Conservation (phyloP, 2,113 vertebrate species). For the Dissostichus mawsoni region DNA sequence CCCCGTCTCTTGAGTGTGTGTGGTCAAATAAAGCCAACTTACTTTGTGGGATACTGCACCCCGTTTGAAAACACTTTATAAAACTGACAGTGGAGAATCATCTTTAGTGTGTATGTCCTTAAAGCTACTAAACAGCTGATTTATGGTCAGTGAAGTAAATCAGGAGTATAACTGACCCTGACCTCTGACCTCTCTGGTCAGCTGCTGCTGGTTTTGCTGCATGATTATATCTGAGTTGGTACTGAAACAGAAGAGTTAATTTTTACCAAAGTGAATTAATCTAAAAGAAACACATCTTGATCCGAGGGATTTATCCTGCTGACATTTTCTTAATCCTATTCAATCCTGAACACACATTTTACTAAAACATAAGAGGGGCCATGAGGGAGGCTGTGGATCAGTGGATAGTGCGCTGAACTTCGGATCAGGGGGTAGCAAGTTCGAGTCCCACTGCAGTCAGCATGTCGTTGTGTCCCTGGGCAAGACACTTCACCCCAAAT, state of each 20-base stretch:
- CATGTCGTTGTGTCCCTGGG: too few species aligned
- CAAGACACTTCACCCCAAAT: too few species aligned
- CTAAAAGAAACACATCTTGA: not conserved
- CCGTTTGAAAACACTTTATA: not conserved
- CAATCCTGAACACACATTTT: not conserved
- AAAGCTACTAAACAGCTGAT: not conserved
- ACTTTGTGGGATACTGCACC: not conserved
- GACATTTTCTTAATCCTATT: not conserved
- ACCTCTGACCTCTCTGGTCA: constrained; percentile 15
- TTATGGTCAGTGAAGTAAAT: constrained; percentile 5
- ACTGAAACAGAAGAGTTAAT: not conserved
- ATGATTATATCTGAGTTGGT: not conserved
- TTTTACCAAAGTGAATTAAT: not conserved
- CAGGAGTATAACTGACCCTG: constrained; percentile 2
- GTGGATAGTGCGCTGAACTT: too few species aligned
- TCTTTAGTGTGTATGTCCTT: not conserved
- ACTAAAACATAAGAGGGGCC: not conserved
- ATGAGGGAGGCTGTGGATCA: too few species aligned
- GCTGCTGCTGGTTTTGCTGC: not conserved
- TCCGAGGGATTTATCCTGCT: not conserved
- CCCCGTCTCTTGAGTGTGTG: not conserved
- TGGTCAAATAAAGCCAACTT: not conserved
- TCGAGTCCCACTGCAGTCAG: too few species aligned
- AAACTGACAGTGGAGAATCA: not conserved
- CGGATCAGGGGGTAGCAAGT: too few species aligned